Evolutionary conservation across 2,888 invertebrate genomes (phyloP), one percentile per base, ranked within the genome.

Genomic region (Troides helena): DNA sequence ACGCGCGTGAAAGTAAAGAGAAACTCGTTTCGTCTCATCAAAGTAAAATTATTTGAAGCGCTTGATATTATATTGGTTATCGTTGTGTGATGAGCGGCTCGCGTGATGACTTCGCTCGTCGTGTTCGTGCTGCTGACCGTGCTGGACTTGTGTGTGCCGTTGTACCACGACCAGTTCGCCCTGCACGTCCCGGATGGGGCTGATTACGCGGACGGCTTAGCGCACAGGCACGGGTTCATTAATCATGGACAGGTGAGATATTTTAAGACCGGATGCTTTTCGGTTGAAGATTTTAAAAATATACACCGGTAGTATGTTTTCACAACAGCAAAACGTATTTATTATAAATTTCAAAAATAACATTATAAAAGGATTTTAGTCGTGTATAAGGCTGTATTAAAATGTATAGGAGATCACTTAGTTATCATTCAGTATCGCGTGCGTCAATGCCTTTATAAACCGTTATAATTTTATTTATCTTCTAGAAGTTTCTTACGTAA

Each of bases 231-330:
- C 75, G 92, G 92, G 71, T 92, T 92, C 80, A 75, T 89, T 77
- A 92, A 92, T 78, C 92, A 92, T 79, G 92, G 92, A 74, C 88
- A 92, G 90, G 92, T 92, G 83, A 84, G 85, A 71, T 56, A 50
- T 50, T 50, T 43, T 43, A 12, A 43, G 43, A 43, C 43, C 43
- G 10, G 43, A 43, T 10, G 10, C 4, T 43, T 10, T 43, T 43
- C 12, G 14, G 46, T 46, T 46, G 17, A 46, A 3, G 0, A 46
- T 46, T 46, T 14, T 14, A 46, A 43, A 43, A 10, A 43, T 12
- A 10, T 30, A 46, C 12, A 46, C 14, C 46, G 12, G 14, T 17
- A 14, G 12, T 2, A 46, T 46, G 14, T 12, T 12, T 46, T 46
- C 14, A 46, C 46, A 46, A 46, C 17, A 17, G 12, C 46, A 46